A percentile compares a stretch with the other conserved stretches of the same genome.
These are phyloP conservation scores for Erebia palarica DNA, from an alignment of 2,888 invertebrate species.

Conservation along the genomic window DNA sequence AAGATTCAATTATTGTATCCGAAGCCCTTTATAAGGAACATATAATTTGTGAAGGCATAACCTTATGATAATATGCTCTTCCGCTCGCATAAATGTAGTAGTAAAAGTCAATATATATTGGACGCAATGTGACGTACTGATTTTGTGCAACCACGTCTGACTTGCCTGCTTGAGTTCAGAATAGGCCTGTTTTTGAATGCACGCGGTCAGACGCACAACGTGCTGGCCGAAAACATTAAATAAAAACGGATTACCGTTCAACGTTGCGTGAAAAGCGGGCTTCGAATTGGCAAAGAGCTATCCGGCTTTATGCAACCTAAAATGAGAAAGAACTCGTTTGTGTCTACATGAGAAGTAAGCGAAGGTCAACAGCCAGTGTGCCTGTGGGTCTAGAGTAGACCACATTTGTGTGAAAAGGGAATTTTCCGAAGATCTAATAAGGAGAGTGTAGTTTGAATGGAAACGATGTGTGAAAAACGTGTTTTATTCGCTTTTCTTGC, in stretches of 20 bases:
- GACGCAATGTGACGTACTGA: slow-evolving; percentile 30
- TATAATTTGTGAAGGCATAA: background rate
- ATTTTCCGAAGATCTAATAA: slow-evolving; percentile 31
- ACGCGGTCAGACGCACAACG: slow-evolving; percentile 45
- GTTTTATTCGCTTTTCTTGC: slow-evolving; percentile 55
- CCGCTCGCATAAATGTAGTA: slow-evolving; percentile 15
- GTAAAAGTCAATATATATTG: slow-evolving; percentile 36
- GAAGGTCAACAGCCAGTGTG: slow-evolving; percentile 62
- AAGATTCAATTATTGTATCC: background rate
- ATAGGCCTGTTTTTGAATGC: slow-evolving; percentile 44
- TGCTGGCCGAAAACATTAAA: slow-evolving; percentile 52
- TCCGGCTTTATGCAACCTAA: slow-evolving; percentile 73
- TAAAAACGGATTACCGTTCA: slow-evolving; percentile 66
- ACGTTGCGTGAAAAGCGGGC: slow-evolving; percentile 74
- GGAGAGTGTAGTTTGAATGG: slow-evolving; percentile 40
- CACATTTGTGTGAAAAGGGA: slow-evolving; percentile 42
- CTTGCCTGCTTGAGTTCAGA: slow-evolving; percentile 39
- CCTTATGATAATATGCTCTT: slow-evolving; percentile 10
- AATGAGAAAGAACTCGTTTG: slow-evolving; percentile 74
- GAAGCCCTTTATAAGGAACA: background rate
- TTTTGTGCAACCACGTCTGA: slow-evolving; percentile 35
- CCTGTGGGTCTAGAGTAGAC: slow-evolving; percentile 50
- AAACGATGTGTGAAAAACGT: slow-evolving; percentile 67
- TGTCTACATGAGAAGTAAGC: slow-evolving; percentile 61
- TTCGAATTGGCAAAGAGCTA: slow-evolving; percentile 71